phyloP scores from a whole-genome alignment of 2,113 vertebrate species.

The Spermophilus dauricus region DNA sequence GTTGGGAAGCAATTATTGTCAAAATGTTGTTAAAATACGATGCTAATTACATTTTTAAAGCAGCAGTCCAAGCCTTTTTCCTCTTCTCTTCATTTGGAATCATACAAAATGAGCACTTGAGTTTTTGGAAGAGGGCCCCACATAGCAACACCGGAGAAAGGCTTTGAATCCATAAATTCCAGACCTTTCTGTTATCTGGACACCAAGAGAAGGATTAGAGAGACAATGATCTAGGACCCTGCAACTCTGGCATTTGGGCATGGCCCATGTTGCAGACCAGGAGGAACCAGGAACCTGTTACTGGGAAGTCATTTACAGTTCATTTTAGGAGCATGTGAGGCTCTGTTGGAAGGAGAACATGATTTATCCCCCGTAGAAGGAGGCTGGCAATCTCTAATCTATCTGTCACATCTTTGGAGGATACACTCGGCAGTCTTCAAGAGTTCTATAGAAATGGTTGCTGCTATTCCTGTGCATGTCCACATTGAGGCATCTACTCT shows the following conservation, averaged over 20 bases:
- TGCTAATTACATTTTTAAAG: conserved; percentile 76
- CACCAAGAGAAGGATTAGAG: not conserved
- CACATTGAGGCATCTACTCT: not conserved
- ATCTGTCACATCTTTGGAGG: not conserved
- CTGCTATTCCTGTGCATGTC: not conserved
- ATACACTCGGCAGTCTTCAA: not conserved
- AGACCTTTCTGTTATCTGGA: not conserved
- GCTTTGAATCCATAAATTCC: not conserved
- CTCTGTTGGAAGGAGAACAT: not conserved
- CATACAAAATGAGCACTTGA: conserved; percentile 25
- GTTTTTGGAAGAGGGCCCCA: not conserved
- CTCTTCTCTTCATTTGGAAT: conserved; percentile 57
- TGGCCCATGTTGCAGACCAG: not conserved
- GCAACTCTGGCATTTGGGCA: not conserved
- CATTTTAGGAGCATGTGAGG: not conserved
- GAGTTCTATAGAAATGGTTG: not conserved
- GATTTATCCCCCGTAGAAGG: not conserved
- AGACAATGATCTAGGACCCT: not conserved
- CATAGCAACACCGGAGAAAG: not conserved
- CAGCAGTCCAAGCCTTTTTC: not conserved
- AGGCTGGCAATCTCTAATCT: not conserved
- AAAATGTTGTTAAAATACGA: conserved; percentile 62
- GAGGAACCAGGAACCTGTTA: not conserved
- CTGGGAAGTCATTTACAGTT: not conserved
- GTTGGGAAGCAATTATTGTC: conserved; percentile 72